Evolutionary conservation across 1,140 invertebrate species (phyloP).

Genomic region (Eumeta japonica): DNA sequence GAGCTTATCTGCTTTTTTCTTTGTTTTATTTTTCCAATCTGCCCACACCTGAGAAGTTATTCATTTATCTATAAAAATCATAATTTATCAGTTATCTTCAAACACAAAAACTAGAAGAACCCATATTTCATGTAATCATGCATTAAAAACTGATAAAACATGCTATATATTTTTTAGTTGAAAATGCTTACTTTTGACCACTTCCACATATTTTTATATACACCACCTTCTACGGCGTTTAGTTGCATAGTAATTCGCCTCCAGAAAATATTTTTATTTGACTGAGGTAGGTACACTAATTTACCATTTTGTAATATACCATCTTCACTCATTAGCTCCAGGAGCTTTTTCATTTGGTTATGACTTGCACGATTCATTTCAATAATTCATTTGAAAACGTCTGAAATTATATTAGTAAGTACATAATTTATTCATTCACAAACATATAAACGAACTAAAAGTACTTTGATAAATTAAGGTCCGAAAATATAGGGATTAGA

Average conservation of each 20-base stretch:
- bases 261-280: constrained; percentile 20
- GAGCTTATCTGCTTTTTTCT: constrained; percentile 21
- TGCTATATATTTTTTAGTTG: too few species aligned
- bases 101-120: too few species aligned
- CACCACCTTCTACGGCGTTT: constrained; percentile 20
- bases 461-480: too few species aligned
- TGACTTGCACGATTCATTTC: constrained; percentile 19
- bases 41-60: constrained; percentile 27
- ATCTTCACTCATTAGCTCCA: constrained; percentile 21
- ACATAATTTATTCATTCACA: too few species aligned
- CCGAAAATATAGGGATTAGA: too few species aligned
- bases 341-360: constrained; percentile 21
- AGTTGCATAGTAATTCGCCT: constrained; percentile 18
- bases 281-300: constrained; percentile 18
- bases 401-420: too few species aligned
- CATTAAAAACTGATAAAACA: too few species aligned
- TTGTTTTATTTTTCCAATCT: constrained; percentile 26
- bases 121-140: too few species aligned
- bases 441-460: too few species aligned
- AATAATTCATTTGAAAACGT: too few species aligned
- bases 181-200: constrained; percentile 21
- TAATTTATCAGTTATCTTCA: too few species aligned
- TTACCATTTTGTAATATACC: constrained; percentile 19
- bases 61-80: too few species aligned
- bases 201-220: constrained; percentile 24